A percentile compares a stretch with the other conserved stretches of the same genome.
phyloP scores from a whole-genome alignment of 2,888 invertebrate species.

The Xestia ashworthii region DNA sequence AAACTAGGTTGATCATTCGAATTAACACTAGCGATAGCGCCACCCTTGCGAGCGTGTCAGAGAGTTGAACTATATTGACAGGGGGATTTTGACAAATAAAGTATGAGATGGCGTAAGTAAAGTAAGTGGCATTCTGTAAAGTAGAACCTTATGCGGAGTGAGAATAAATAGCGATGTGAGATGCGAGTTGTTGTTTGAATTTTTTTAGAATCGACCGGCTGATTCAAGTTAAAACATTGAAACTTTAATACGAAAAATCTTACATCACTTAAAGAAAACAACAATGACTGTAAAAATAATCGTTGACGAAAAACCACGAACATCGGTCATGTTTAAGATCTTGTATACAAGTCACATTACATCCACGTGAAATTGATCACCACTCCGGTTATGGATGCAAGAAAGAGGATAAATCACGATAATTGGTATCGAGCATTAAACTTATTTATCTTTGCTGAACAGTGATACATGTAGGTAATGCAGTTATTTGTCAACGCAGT shows the following conservation, averaged over 20 bases:
- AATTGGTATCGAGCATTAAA: constrained; percentile 59
- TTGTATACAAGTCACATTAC: constrained; percentile 56
- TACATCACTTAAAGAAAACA: constrained; percentile 1
- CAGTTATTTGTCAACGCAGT: constrained; percentile 57
- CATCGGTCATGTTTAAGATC: constrained; percentile 45
- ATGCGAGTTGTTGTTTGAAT: too few species aligned
- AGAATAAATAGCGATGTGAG: too few species aligned
- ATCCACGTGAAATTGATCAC: constrained; percentile 48
- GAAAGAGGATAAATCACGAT: constrained; percentile 55
- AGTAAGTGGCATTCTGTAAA: too few species aligned
- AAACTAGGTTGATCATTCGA: too few species aligned
- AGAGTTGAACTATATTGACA: too few species aligned
- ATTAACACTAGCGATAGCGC: too few species aligned
- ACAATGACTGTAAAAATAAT: constrained; percentile 32
- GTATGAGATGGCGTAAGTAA: too few species aligned
- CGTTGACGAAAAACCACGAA: constrained; percentile 14
- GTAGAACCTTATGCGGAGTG: too few species aligned
- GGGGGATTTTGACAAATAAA: too few species aligned
- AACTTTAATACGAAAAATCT: not conserved
- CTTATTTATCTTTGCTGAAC: constrained; percentile 45
- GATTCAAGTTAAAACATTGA: too few species aligned
- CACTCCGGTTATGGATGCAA: constrained; percentile 31
- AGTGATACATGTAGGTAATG: constrained; percentile 57
- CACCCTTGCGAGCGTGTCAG: too few species aligned
- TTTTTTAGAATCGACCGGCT: too few species aligned